phyloP scores from a whole-genome alignment of 2,113 vertebrate genomes.

The Urocynchramus pylzowi region DNA sequence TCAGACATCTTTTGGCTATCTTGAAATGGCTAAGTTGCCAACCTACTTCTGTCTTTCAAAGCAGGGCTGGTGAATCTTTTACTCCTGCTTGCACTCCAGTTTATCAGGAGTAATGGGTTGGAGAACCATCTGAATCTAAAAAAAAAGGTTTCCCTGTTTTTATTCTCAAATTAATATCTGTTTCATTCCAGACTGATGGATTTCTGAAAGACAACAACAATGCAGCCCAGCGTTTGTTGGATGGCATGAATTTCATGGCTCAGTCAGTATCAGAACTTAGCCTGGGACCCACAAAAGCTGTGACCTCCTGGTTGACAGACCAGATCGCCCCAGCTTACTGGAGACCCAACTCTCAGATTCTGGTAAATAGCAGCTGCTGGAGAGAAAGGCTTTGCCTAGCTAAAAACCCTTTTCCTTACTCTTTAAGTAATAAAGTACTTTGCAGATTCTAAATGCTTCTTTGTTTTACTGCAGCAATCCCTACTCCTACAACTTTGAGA shows the following conservation, averaged over 20 bases:
- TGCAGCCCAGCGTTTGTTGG: conserved; percentile 93
- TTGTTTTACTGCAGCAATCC: not conserved
- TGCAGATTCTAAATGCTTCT: not conserved
- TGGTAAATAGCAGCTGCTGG: conserved; percentile 71
- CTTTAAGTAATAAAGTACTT: not conserved
- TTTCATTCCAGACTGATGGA: conserved; percentile 83
- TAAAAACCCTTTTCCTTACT: not conserved
- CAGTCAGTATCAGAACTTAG: conserved; percentile 97
- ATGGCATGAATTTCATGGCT: conserved; percentile 96
- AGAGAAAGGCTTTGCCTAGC: not conserved
- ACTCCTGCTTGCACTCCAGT: not conserved
- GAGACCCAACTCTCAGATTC: conserved; percentile 95
- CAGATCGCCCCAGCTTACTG: conserved; percentile 98
- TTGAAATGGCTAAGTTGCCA: not conserved
- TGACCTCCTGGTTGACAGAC: conserved; percentile 97
- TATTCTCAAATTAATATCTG: not conserved
- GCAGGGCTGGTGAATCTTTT: not conserved
- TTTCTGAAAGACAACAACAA: conserved; percentile 99
- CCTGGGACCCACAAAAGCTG: conserved; percentile 93
- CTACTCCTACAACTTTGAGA: not conserved
- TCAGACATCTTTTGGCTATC: not conserved
- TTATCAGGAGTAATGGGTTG: not conserved
- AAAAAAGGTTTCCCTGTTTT: not conserved
- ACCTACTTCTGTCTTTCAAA: not conserved
- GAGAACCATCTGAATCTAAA: not conserved